Percentiles rank a stretch among this genome's conserved stretches.
These are phyloP conservation scores for Pogonophryne albipinna DNA, from an alignment of 2,797 vertebrate species.

Conservation along the genomic window DNA sequence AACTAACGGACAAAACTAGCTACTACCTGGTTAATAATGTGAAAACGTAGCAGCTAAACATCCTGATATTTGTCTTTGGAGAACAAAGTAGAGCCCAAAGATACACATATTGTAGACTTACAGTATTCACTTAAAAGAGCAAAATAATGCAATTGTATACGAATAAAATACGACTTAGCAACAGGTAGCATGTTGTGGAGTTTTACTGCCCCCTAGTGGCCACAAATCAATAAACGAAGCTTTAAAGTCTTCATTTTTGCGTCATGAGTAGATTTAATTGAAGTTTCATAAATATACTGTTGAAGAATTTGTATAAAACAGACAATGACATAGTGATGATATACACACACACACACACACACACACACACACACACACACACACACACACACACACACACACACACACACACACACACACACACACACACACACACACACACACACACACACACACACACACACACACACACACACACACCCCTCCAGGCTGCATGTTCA, in stretches of 20 bases:
- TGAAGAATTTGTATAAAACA: neutral
- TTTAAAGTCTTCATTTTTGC: neutral
- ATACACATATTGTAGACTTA: neutral
- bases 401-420: neutral
- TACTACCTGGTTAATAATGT: neutral
- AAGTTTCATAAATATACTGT: neutral
- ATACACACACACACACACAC: neutral
- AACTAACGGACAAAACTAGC: too few species aligned
- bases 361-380: neutral
- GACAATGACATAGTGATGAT: neutral
- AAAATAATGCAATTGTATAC: neutral
- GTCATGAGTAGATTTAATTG: neutral
- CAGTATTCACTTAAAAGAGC: neutral
- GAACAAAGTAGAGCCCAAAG: too few species aligned
- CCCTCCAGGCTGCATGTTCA: slow-evolving; percentile 40
- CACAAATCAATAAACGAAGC: slow-evolving; percentile 5
- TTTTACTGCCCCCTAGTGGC: slow-evolving; percentile 11
- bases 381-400: neutral
- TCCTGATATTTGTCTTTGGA: too few species aligned
- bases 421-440: neutral
- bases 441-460: neutral
- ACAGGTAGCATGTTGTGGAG: neutral
- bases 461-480: neutral
- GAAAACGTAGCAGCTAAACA: neutral
- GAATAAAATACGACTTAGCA: neutral